phyloP scores from a whole-genome alignment of 2,797 vertebrate species.

The Vipera ursinii region DNA sequence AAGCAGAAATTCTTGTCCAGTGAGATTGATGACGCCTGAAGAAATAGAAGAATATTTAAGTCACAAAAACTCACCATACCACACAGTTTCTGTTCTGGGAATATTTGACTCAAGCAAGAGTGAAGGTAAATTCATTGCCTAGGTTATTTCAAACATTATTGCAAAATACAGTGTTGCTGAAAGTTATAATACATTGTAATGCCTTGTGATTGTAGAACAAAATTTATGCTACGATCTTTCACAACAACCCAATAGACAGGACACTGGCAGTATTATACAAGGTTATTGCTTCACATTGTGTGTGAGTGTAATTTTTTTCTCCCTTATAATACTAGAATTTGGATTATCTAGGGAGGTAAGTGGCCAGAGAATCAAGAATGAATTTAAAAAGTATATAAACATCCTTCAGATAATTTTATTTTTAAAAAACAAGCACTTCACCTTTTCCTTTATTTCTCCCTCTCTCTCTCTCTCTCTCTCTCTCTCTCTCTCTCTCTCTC shows the following conservation, averaged over 20 bases:
- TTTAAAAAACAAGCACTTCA: not conserved
- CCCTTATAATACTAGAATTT: not conserved
- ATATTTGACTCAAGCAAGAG: constrained; percentile 73
- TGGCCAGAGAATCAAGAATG: not conserved
- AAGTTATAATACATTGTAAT: not conserved
- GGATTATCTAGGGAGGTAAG: not conserved
- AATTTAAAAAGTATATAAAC: not conserved
- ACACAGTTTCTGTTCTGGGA: constrained; percentile 74
- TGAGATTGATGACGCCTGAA: constrained; percentile 70
- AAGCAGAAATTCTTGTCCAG: constrained; percentile 71
- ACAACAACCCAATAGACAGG: not conserved
- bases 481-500: too few relatives aligned
- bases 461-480: too few relatives aligned
- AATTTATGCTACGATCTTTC: not conserved
- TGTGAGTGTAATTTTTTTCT: not conserved
- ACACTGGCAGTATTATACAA: not conserved
- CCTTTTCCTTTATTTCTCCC: not conserved
- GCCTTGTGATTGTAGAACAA: not conserved
- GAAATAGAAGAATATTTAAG: constrained; percentile 83
- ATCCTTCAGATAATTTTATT: not conserved
- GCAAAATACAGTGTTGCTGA: not conserved
- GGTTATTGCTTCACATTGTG: not conserved
- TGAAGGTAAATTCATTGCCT: constrained; percentile 68
- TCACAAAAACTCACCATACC: constrained; percentile 62
- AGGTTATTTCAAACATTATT: not conserved